phyloP scores from a whole-genome alignment of 2,888 invertebrate species.

The Rhimphoctona megacephalus region DNA sequence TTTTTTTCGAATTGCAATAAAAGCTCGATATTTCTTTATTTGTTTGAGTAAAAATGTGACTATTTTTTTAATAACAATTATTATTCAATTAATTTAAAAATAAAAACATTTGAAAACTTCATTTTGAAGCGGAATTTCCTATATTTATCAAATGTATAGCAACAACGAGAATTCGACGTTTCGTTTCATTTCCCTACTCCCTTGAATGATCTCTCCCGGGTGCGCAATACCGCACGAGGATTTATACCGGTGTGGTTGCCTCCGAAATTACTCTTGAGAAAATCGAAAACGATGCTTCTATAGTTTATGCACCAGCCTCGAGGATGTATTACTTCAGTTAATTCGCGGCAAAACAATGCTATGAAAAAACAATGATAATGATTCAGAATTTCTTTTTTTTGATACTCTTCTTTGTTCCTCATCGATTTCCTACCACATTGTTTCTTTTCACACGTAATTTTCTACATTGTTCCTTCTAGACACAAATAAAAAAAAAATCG shows the following conservation, averaged over 20 bases:
- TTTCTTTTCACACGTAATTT: neutral
- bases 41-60: too few relatives aligned
- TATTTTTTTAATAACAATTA: too few relatives aligned
- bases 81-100: too few relatives aligned
- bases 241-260: slow-evolving; percentile 47
- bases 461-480: neutral
- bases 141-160: neutral
- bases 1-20: too few relatives aligned
- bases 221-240: slow-evolving; percentile 43
- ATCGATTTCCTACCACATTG: neutral
- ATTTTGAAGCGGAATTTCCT: slow-evolving; percentile 5
- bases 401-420: neutral
- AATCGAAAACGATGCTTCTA: slow-evolving; percentile 37
- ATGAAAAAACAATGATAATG: slow-evolving; percentile 23
- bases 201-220: slow-evolving; percentile 60
- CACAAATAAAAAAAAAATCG: neutral
- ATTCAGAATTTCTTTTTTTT: neutral
- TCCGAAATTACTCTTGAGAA: slow-evolving; percentile 50
- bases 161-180: slow-evolving; percentile 51
- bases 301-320: slow-evolving; percentile 7
- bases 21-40: too few relatives aligned
- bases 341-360: slow-evolving; percentile 34
- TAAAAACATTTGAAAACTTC: neutral
- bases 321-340: slow-evolving; percentile 39
- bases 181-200: slow-evolving; percentile 58